Evolutionary conservation across 2,888 invertebrate genomes (phyloP).

Genomic region (Frankliniella intonsa): DNA sequence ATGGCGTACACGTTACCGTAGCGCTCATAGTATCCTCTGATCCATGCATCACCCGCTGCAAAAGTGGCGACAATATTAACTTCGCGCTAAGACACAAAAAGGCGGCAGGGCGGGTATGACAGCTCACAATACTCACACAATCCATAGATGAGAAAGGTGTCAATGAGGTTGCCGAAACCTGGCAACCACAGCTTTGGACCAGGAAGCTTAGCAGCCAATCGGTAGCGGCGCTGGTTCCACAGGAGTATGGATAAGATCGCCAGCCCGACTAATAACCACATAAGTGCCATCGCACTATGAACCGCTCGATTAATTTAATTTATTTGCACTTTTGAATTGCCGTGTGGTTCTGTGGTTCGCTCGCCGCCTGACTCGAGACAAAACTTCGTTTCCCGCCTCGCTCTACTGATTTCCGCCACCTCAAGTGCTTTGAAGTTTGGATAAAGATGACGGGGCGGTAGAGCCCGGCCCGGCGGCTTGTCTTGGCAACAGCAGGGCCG

Average conservation of each 20-base stretch:
- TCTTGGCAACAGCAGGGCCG: no score
- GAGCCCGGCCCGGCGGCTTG: no score
- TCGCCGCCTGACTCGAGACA: no score
- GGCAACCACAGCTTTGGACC: not conserved
- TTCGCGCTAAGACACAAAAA: not conserved
- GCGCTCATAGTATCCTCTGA: not conserved
- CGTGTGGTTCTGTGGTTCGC: no score
- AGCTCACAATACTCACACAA: not conserved
- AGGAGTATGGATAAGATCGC: not conserved
- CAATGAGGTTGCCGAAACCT: not conserved
- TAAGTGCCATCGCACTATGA: not conserved
- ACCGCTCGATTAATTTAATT: no score
- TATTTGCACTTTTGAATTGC: no score
- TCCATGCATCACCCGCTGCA: not conserved
- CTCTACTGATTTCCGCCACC: no score
- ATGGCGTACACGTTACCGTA: not conserved
- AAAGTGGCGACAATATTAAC: not conserved
- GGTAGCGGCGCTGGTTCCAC: not conserved
- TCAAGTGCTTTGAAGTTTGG: no score
- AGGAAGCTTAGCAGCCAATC: not conserved
- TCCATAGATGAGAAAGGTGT: not conserved
- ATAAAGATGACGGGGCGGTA: no score
- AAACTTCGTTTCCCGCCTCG: no score
- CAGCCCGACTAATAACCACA: not conserved
- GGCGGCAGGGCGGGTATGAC: not conserved